Percentiles rank a stretch among this genome's conserved stretches.
Evolutionary conservation across 2,113 vertebrate genomes (phyloP).

Genomic region (Raja brachyura): DNA sequence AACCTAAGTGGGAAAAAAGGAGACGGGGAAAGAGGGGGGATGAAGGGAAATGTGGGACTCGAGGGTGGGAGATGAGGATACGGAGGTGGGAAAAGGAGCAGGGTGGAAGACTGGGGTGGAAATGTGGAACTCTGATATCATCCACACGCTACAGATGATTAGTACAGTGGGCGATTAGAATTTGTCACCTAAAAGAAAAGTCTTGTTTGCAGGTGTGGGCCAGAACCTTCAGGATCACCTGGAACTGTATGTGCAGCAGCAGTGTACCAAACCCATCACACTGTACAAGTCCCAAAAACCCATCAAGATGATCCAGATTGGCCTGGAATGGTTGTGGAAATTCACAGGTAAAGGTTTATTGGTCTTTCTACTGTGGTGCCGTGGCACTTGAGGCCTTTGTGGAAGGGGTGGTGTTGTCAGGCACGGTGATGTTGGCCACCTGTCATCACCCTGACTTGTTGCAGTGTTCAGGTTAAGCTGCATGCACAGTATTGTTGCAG

Average conservation of each 20-base stretch:
- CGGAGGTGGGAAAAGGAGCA: no score
- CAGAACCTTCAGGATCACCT: conserved; percentile 94
- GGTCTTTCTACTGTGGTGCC: not conserved
- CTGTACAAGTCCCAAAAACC: conserved; percentile 80
- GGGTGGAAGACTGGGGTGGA: no score
- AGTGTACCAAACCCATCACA: conserved; percentile 80
- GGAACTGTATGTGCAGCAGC: conserved; percentile 86
- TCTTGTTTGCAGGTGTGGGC: conserved; percentile 70
- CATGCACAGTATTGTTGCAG: no score
- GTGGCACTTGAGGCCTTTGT: not conserved
- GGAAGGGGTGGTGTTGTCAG: no score
- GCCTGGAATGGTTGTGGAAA: conserved; percentile 80
- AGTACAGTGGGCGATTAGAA: not conserved
- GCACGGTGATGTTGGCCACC: no score
- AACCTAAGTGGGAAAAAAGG: no score
- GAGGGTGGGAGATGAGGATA: no score
- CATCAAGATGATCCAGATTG: conserved; percentile 74
- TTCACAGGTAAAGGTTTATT: conserved; percentile 69
- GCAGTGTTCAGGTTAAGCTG: no score
- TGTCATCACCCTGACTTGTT: no score
- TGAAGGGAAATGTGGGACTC: no score
- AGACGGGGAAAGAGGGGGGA: no score
- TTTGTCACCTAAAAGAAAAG: not conserved
- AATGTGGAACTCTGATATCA: not conserved
- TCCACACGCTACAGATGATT: not conserved